Conservation (phyloP, 2,888 invertebrate genomes). For the Meiosimyza decipiens region DNA sequence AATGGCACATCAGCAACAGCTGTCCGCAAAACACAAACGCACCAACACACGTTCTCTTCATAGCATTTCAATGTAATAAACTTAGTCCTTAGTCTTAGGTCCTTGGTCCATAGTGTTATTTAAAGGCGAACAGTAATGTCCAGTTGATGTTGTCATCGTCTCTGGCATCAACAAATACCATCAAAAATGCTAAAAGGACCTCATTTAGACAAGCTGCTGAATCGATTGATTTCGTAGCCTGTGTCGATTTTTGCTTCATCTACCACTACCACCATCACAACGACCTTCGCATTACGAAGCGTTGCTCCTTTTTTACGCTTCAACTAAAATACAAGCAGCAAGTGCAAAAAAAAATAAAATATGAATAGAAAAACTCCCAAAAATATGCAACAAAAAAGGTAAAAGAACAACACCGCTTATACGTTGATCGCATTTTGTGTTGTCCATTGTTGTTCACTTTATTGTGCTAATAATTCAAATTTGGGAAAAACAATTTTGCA, state of each 20-base stretch:
- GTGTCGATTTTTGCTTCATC: not conserved
- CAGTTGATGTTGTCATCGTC: slow-evolving; percentile 19
- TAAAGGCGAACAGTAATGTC: not conserved
- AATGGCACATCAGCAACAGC: slow-evolving; percentile 53
- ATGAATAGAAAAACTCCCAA: slow-evolving; percentile 4
- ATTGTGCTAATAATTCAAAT: slow-evolving; percentile 33
- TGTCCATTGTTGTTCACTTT: slow-evolving; percentile 17
- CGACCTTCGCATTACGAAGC: not conserved
- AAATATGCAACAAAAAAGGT: slow-evolving; percentile 30
- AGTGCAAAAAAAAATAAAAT: slow-evolving; percentile 15
- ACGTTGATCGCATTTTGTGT: not conserved
- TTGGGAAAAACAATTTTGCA: slow-evolving; percentile 10
- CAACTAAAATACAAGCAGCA: slow-evolving; percentile 31
- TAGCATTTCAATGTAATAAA: not conserved
- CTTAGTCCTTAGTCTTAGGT: not conserved
- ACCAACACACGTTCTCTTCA: slow-evolving; percentile 24
- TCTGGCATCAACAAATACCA: slow-evolving; percentile 41
- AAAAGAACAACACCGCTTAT: not conserved
- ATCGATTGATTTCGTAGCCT: slow-evolving; percentile 44
- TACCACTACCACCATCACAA: not conserved
- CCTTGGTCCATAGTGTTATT: too few species aligned
- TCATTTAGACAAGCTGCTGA: slow-evolving; percentile 47
- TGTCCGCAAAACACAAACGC: slow-evolving; percentile 38
- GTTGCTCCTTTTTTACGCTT: slow-evolving; percentile 28
- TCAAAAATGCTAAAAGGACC: slow-evolving; percentile 38